Evolutionary conservation across 2,888 invertebrate species (phyloP), one percentile per base, ranked within the genome.

Genomic region (Drosophila prostipennis): DNA sequence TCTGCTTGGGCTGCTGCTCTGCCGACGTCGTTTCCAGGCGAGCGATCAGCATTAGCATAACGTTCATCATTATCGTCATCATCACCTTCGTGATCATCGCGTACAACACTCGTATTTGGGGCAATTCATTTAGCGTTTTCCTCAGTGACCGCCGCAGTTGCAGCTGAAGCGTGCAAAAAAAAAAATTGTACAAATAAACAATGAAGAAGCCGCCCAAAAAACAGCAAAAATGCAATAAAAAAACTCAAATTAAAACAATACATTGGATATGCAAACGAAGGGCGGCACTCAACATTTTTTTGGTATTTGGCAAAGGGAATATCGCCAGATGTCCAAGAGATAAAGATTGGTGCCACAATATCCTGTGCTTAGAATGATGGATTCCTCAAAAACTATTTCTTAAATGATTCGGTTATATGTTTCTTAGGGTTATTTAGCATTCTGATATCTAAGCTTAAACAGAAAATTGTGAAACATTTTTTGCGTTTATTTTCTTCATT

Each of bases 51-150:
- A 83, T 82, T 81, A 80, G 78, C 81, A 79, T 80, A 67, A 36
- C 55, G 49, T 32, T 67, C 51, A 34, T 75, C 53, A 64, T 77
- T 46, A 67, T 68, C n/a, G 56, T 72, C 51, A 51, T 65, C n/a
- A 68, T 61, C 52, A 68, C 52, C 52, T 51, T 75, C 48, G 56
- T 68, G 57, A 76, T 65, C 56, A 69, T 76, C 52, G 53, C 39
- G 59, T 57, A 61, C 56, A 67, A 57, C 60, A 74, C 71, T 77
- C 74, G 77, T 84, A 84, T 84, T 84, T 85, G 79, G 84, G 86
- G 61, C 84, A 85, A 77, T 85, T 81, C 86, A 83, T 81, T 84
- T 81, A 83, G 60, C 72, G 73, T 73, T 76, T 79, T 58, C 55
- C 76, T 46, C 72, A 74, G 63, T 77, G 79, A 80, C 78, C 78